Percentiles rank a stretch among this genome's conserved stretches.
These are phyloP conservation scores for Prosopocoilus inquinatus DNA, from an alignment of 2,888 invertebrate species.

Conservation along the genomic window DNA sequence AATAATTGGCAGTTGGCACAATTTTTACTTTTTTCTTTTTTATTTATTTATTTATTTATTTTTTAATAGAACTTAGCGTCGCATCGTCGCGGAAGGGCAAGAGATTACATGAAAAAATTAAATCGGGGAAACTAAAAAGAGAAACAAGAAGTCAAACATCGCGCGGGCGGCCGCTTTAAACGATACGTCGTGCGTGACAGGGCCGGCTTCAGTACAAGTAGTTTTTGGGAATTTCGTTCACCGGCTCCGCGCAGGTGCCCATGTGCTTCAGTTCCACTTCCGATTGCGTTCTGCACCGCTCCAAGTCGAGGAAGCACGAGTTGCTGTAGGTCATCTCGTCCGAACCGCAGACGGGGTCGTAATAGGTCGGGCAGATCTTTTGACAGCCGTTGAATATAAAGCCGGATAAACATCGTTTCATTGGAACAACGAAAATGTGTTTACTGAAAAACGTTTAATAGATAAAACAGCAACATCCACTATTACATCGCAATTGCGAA, in stretches of 20 bases:
- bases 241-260: slow-evolving; percentile 82
- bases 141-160: background rate
- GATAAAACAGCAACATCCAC: too few species aligned
- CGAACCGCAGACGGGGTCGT: slow-evolving; percentile 90
- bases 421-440: slow-evolving; percentile 87
- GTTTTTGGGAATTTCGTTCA: slow-evolving; percentile 81
- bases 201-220: slow-evolving; percentile 66
- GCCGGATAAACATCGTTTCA: slow-evolving; percentile 80
- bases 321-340: slow-evolving; percentile 92
- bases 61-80: background rate
- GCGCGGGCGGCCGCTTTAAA: background rate
- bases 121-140: slow-evolving; percentile 1
- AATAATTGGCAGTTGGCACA: slow-evolving; percentile 30
- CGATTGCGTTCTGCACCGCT: slow-evolving; percentile 83
- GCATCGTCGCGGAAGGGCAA: background rate
- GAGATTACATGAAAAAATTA: background rate
- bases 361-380: slow-evolving; percentile 81
- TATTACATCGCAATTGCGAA: too few species aligned
- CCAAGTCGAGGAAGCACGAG: slow-evolving; percentile 87
- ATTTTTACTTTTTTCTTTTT: slow-evolving; percentile 15
- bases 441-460: slow-evolving; percentile 61
- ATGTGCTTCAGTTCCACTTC: slow-evolving; percentile 75
- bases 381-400: slow-evolving; percentile 86
- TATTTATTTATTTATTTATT: too few species aligned
- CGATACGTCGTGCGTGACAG: background rate